These are phyloP conservation scores for Hirtodrosophila histrioides DNA, from an alignment of 2,888 invertebrate species.

Conservation along the genomic window DNA sequence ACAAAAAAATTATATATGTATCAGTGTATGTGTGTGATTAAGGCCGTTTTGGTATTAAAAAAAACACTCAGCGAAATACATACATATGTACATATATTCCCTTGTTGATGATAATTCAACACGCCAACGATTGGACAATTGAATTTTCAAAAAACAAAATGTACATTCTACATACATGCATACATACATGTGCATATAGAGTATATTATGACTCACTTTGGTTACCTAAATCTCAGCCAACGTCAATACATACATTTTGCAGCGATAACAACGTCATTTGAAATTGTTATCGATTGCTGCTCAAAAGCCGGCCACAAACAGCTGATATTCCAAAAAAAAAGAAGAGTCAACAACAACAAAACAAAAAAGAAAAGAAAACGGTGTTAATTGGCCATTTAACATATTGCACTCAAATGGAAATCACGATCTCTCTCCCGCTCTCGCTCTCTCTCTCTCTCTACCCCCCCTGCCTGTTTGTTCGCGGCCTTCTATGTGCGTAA, in stretches of 20 bases:
- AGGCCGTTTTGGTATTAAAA: constrained; percentile 10
- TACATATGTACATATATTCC: constrained; percentile 5
- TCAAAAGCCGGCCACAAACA: constrained; percentile 4
- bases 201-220: constrained; percentile 39
- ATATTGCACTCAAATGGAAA: constrained; percentile 43
- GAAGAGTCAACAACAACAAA: constrained; percentile 3
- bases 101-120: constrained; percentile 59
- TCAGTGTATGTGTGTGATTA: background rate
- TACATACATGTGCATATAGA: background rate
- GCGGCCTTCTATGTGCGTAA: constrained; percentile 41
- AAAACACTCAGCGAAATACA: background rate
- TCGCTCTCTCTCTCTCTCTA: background rate
- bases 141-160: constrained; percentile 12
- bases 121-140: constrained; percentile 63
- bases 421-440: background rate
- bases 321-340: constrained; percentile 26
- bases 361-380: background rate
- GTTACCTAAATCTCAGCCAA: constrained; percentile 14
- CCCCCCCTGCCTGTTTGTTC: background rate
- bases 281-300: constrained; percentile 21
- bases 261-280: constrained; percentile 28
- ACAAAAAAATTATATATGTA: constrained; percentile 11
- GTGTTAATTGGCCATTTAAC: constrained; percentile 61
- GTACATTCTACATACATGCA: background rate
- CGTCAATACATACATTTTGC: constrained; percentile 10